A percentile compares a stretch with the other conserved stretches of the same genome.
These are phyloP conservation scores for Scaptomyza montana DNA, from an alignment of 1,140 invertebrate genomes.

Conservation along the genomic window DNA sequence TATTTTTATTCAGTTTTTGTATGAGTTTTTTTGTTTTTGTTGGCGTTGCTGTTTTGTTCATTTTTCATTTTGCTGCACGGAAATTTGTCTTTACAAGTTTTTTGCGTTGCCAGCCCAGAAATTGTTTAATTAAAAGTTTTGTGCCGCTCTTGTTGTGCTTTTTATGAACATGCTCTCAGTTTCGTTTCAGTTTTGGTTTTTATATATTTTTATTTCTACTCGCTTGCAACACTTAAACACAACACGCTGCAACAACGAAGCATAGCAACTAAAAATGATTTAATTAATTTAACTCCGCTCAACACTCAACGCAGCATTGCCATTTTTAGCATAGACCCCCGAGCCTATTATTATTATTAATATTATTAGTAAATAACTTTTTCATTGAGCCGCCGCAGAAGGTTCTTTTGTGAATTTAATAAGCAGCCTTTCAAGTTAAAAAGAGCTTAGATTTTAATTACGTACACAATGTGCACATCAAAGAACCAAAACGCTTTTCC, in stretches of 20 bases:
- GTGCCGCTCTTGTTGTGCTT: constrained; percentile 51
- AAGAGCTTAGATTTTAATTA: constrained; percentile 77
- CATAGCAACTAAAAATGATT: constrained; percentile 38
- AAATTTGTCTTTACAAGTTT: constrained; percentile 77
- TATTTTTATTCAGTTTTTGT: background rate
- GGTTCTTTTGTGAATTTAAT: constrained; percentile 51
- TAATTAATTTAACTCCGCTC: constrained; percentile 40
- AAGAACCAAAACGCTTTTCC: constrained; percentile 55
- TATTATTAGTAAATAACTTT: constrained; percentile 71
- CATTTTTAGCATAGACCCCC: constrained; percentile 12
- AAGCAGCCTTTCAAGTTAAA: constrained; percentile 74
- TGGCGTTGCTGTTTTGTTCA: constrained; percentile 15
- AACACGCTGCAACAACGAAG: constrained; percentile 22
- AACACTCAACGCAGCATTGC: constrained; percentile 2
- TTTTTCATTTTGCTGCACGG: constrained; percentile 26
- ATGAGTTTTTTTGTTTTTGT: background rate
- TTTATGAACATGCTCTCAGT: constrained; percentile 49
- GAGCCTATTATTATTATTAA: constrained; percentile 59
- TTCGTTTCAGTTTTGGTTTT: constrained; percentile 33
- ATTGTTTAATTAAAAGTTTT: constrained; percentile 82
- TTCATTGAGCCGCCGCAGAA: constrained; percentile 41
- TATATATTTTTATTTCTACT: constrained; percentile 9
- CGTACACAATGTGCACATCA: constrained; percentile 71
- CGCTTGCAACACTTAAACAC: constrained; percentile 36
- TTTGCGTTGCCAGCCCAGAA: constrained; percentile 63